These are phyloP conservation scores for Mustela nigripes DNA, from an alignment of 2,113 vertebrate genomes.

Conservation along the genomic window DNA sequence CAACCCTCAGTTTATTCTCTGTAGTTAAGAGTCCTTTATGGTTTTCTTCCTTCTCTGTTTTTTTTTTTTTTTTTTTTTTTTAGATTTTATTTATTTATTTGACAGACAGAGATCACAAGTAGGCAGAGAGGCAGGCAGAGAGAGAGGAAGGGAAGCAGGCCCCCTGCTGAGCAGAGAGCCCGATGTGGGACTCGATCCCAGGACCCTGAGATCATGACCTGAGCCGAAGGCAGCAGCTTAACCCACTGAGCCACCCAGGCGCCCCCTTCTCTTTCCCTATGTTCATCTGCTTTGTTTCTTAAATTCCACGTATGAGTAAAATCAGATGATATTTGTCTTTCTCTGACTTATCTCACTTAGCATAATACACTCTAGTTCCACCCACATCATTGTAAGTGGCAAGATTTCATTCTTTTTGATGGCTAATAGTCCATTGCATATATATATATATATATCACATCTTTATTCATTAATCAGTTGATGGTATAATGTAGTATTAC, in stretches of 20 bases:
- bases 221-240: no score
- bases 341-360: not conserved
- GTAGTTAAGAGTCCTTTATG: not conserved
- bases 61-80: not conserved
- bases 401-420: not conserved
- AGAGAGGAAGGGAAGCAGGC: no score
- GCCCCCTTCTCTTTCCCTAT: not conserved
- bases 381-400: not conserved
- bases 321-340: not conserved
- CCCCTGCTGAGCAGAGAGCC: no score
- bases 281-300: not conserved
- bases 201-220: no score
- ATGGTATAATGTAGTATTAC: not conserved
- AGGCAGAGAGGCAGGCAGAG: no score
- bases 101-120: no score
- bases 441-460: not conserved
- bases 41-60: not conserved
- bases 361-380: not conserved
- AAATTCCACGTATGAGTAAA: not conserved
- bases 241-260: no score
- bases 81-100: no score
- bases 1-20: not conserved
- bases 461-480: not conserved
- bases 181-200: no score
- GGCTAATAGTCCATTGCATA: not conserved